Evolutionary conservation across 2,113 vertebrate species (phyloP), one percentile per base, ranked within the genome.

Genomic region (Camelus dromedarius): DNA sequence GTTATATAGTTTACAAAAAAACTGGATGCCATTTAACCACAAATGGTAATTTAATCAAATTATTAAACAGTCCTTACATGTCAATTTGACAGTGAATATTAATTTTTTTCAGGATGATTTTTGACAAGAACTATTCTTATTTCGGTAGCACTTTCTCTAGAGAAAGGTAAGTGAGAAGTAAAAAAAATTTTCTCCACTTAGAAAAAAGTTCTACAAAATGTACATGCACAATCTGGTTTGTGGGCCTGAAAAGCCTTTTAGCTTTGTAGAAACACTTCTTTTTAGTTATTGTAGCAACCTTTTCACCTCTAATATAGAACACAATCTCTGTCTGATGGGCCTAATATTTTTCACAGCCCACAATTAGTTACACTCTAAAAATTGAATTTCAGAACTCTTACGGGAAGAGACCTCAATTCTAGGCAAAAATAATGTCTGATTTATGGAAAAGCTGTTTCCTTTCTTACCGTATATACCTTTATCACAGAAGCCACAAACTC

Each of bases 361-460:
- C 38, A 95, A 70, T 52, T 42, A 42, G 38, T 42, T 89, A 89
- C 46, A 95, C n/a, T 97, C 91, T 67, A 72, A 93, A 95, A 89
- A 85, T 0, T 76, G 60, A 76, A 93, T 89, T 95, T 95, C 62
- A 94, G 89, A 92, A 86, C 58, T 81, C 48, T 85, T 83, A 86
- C 30, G 48, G 66, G 62, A 94, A 82, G 50, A 88, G 77, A 76
- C 9, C 81, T 89, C 67, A 86, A 56, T 84, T 93, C 64, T 62
- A 90, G 79, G n/a, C 28, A 70, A 38, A 81, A 69, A 60, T 70
- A 93, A n/a, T n/a, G 15, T 69, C 24, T 67, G 26, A 50, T 60
- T 75, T 81, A 93, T 79, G 38, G 46, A 81, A 89, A 93, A 85
- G 38, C 8, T 66, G 20, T 87, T 70, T 93, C 13, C 30, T 80